phyloP scores from a whole-genome alignment of 2,888 invertebrate species.

The Drosophila conformis region DNA sequence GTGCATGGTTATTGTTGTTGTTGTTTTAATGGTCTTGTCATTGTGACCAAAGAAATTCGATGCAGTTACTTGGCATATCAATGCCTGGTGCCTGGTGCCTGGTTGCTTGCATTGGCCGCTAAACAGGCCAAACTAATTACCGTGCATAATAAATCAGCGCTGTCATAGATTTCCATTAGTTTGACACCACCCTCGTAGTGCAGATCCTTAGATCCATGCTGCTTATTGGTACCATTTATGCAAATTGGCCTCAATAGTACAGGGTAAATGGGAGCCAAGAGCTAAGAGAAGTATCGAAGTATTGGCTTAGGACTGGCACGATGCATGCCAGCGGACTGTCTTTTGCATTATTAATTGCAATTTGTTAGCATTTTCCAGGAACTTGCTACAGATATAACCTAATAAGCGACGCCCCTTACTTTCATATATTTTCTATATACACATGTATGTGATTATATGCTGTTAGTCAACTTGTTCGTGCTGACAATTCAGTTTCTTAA shows the following conservation, averaged over 20 bases:
- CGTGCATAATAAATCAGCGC: slow-evolving; percentile 75
- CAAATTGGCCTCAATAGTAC: slow-evolving; percentile 61
- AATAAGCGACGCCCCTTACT: slow-evolving; percentile 42
- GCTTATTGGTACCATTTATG: slow-evolving; percentile 67
- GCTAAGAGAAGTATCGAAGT: slow-evolving; percentile 17
- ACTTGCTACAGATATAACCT: slow-evolving; percentile 53
- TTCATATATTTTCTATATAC: neutral
- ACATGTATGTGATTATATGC: slow-evolving; percentile 1
- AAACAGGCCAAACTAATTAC: slow-evolving; percentile 78
- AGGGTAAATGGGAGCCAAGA: slow-evolving; percentile 8
- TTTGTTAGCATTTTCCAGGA: slow-evolving; percentile 65
- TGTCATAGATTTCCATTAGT: slow-evolving; percentile 75
- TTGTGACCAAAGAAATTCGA: slow-evolving; percentile 56
- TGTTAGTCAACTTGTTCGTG: slow-evolving; percentile 15
- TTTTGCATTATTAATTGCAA: slow-evolving; percentile 74
- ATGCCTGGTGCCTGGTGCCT: slow-evolving; percentile 12
- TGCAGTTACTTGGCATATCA: slow-evolving; percentile 61
- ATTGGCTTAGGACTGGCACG: slow-evolving; percentile 14
- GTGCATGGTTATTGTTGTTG: slow-evolving; percentile 23
- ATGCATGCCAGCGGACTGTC: slow-evolving; percentile 32
- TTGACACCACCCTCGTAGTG: slow-evolving; percentile 49
- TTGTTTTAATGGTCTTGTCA: slow-evolving; percentile 44
- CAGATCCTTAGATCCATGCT: slow-evolving; percentile 14
- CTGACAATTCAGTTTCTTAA: slow-evolving; percentile 52
- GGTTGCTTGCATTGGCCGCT: slow-evolving; percentile 44